A percentile compares a stretch with the other conserved stretches of the same genome.
phyloP scores from a whole-genome alignment of 2,888 invertebrate genomes.

The Vesta saturnalis region DNA sequence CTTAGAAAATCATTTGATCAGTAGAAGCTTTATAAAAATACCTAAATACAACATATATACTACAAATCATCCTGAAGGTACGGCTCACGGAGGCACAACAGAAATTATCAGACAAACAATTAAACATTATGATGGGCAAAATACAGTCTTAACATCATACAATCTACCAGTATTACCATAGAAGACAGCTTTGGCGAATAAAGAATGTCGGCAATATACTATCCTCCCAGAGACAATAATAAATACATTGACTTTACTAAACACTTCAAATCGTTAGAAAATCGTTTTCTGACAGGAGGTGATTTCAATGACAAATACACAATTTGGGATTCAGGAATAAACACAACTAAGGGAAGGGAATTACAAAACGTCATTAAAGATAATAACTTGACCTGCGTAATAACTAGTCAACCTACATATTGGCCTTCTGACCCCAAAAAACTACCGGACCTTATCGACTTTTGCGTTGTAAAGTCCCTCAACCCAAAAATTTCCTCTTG shows the following conservation, averaged over 20 bases:
- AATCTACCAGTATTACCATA: too few species aligned
- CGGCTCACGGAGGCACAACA: not conserved
- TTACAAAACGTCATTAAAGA: not conserved
- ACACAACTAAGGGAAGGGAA: not conserved
- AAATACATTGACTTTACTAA: too few species aligned
- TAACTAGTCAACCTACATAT: too few species aligned
- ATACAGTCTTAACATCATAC: not conserved
- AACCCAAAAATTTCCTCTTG: not conserved
- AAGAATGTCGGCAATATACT: not conserved
- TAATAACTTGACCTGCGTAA: not conserved
- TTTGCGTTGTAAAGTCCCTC: not conserved
- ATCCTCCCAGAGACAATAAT: not conserved
- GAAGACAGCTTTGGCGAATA: not conserved
- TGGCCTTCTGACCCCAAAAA: not conserved
- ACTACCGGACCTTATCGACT: not conserved
- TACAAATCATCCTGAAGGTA: not conserved
- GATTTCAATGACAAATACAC: slow-evolving; percentile 20
- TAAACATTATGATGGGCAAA: not conserved
- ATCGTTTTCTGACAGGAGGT: slow-evolving; percentile 32
- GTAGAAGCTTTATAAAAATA: too few species aligned
- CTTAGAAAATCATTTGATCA: too few species aligned
- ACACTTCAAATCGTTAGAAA: slow-evolving; percentile 14
- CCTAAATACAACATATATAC: not conserved
- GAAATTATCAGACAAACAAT: not conserved
- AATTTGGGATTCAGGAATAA: slow-evolving; percentile 29